These are phyloP conservation scores for Eurytoma adleriae DNA, from an alignment of 2,888 invertebrate species.

Conservation along the genomic window DNA sequence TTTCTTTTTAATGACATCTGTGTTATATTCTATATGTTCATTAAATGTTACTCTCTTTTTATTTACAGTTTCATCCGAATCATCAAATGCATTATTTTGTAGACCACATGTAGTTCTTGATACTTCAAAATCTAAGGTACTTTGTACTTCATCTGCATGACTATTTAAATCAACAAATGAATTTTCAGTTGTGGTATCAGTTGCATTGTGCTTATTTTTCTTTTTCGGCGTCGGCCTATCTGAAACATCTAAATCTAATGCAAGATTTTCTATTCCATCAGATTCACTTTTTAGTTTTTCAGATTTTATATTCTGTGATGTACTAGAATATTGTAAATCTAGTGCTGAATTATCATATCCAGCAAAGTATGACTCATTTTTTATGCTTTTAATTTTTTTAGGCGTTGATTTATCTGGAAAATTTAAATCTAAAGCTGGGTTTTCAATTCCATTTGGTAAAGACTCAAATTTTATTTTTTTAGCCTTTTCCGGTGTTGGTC, in stretches of 20 bases:
- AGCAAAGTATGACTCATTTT: not conserved
- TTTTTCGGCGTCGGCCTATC: constrained; percentile 19
- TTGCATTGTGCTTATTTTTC: constrained; percentile 27
- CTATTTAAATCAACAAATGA: constrained; percentile 59
- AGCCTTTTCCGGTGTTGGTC: constrained; percentile 24
- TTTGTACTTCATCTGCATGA: constrained; percentile 54
- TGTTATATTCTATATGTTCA: constrained; percentile 69
- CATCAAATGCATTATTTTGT: constrained; percentile 69
- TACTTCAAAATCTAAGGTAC: constrained; percentile 66
- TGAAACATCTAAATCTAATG: constrained; percentile 52
- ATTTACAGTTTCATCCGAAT: constrained; percentile 67
- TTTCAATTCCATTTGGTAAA: constrained; percentile 12
- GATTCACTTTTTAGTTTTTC: not conserved
- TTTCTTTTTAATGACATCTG: constrained; percentile 63
- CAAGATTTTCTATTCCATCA: constrained; percentile 30
- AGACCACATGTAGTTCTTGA: constrained; percentile 65
- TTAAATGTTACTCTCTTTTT: constrained; percentile 73
- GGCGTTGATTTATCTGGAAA: not conserved
- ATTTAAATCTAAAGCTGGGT: constrained; percentile 56
- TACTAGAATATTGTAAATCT: not conserved
- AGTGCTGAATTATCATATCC: constrained; percentile 18
- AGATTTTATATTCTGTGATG: not conserved
- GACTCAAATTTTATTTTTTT: constrained; percentile 26
- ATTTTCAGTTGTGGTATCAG: constrained; percentile 58
- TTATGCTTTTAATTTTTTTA: constrained; percentile 10